phyloP scores from a whole-genome alignment of 2,888 invertebrate genomes.

The Rhamphomyia laevipes region DNA sequence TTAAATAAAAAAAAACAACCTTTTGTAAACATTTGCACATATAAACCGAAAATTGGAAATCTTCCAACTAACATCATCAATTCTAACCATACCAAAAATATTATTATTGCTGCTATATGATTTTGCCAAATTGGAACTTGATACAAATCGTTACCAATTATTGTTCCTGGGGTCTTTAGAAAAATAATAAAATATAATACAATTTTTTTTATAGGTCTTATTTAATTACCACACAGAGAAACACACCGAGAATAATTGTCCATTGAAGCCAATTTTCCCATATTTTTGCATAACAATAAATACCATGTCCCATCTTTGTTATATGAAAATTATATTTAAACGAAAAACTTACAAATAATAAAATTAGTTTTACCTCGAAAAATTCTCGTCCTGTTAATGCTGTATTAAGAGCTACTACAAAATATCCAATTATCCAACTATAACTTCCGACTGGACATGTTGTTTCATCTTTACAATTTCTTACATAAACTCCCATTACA shows the following conservation, averaged over 20 bases:
- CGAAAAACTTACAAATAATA: background rate
- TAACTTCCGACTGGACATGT: slow-evolving; percentile 26
- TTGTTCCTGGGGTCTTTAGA: slow-evolving; percentile 29
- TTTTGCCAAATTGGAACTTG: slow-evolving; percentile 55
- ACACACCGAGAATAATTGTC: slow-evolving; percentile 60
- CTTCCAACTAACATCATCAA: slow-evolving; percentile 76
- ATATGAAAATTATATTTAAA: background rate
- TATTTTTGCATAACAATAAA: slow-evolving; percentile 58
- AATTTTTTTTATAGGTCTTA: background rate
- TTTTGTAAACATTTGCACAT: slow-evolving; percentile 80
- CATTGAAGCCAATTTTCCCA: slow-evolving; percentile 82
- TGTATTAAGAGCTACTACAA: slow-evolving; percentile 51
- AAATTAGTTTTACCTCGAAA: slow-evolving; percentile 26
- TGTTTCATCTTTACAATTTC: slow-evolving; percentile 24
- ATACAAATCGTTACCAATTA: slow-evolving; percentile 25
- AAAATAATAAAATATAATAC: background rate
- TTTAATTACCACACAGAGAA: slow-evolving; percentile 49
- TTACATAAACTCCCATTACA: slow-evolving; percentile 45
- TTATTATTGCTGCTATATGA: slow-evolving; percentile 66
- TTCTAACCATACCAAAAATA: slow-evolving; percentile 72
- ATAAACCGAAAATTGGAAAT: slow-evolving; percentile 75
- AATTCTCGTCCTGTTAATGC: slow-evolving; percentile 60
- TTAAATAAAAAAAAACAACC: slow-evolving; percentile 33
- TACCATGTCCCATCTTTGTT: slow-evolving; percentile 53
- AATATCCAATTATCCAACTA: slow-evolving; percentile 40